Evolutionary conservation across 2,113 vertebrate genomes (phyloP).

Genomic region (western clawed frog (Xenopus tropicalis)): DNA sequence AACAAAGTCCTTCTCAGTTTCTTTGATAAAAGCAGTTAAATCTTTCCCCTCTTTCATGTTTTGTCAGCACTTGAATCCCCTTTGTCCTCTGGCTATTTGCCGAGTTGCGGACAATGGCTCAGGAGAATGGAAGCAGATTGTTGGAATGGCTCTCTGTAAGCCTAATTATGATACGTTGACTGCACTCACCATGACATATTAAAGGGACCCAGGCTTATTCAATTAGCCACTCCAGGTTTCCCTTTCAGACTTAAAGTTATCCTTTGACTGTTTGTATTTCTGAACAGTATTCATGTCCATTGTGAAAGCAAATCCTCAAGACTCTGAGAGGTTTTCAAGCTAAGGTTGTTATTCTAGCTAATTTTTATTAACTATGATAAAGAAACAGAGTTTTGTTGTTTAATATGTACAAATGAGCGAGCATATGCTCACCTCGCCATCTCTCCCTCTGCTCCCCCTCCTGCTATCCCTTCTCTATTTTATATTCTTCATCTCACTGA

Average conservation of each 20-base stretch:
- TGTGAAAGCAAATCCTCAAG: slow-evolving; percentile 94
- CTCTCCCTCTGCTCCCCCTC: too few relatives aligned
- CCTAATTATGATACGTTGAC: slow-evolving; percentile 99
- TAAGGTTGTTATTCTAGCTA: slow-evolving; percentile 89
- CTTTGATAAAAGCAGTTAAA: slow-evolving; percentile 99
- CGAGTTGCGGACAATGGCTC: slow-evolving; percentile 88
- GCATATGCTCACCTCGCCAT: slow-evolving; percentile 74
- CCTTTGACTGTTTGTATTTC: slow-evolving; percentile 99
- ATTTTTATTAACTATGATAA: slow-evolving; percentile 96
- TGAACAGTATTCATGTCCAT: slow-evolving; percentile 93
- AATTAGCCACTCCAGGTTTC: slow-evolving; percentile 97
- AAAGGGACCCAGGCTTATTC: slow-evolving; percentile 99
- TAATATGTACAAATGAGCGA: slow-evolving; percentile 80
- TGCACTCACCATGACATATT: slow-evolving; percentile 99
- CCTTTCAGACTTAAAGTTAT: slow-evolving; percentile 98
- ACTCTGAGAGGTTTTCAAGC: slow-evolving; percentile 82
- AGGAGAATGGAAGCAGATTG: slow-evolving; percentile 99
- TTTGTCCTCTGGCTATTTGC: slow-evolving; percentile 99
- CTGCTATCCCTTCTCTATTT: slow-evolving; percentile 31
- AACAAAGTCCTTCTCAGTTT: slow-evolving; percentile 97
- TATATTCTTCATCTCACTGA: slow-evolving; percentile 16
- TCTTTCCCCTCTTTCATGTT: slow-evolving; percentile 99
- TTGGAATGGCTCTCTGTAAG: slow-evolving; percentile 99
- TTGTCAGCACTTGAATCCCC: slow-evolving; percentile 99
- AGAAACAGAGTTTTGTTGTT: slow-evolving; percentile 82